A percentile compares a stretch with the other conserved stretches of the same genome.
Evolutionary conservation across 2,113 vertebrate species (phyloP).

Genomic region (Xenopus tropicalis): DNA sequence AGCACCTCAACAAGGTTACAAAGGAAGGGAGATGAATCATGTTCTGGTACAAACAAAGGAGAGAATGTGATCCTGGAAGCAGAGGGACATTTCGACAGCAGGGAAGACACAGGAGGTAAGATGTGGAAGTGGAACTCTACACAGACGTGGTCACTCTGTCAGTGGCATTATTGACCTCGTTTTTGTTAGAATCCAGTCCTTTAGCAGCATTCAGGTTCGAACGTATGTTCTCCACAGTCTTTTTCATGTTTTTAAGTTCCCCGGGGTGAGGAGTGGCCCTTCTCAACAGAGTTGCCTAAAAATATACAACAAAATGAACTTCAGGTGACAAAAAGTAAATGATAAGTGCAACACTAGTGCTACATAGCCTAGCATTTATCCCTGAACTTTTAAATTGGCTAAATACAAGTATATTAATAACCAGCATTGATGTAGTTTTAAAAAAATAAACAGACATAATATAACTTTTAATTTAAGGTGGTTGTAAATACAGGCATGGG

Average conservation of each 20-base stretch:
- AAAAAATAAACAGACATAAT: no score
- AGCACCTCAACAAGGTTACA: constrained; percentile 52
- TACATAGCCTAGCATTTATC: no score
- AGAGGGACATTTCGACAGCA: constrained; percentile 59
- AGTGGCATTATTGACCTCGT: constrained; percentile 93
- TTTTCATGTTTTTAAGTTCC: constrained; percentile 95
- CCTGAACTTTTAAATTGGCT: no score
- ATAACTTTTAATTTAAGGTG: no score
- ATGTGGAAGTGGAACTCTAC: constrained; percentile 76
- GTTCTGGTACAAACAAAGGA: constrained; percentile 56
- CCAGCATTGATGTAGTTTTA: no score
- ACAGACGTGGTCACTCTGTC: constrained; percentile 95
- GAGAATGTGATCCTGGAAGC: constrained; percentile 59
- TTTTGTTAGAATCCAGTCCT: constrained; percentile 98
- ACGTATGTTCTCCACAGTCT: constrained; percentile 89
- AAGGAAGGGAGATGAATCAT: constrained; percentile 56
- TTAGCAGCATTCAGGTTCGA: constrained; percentile 95
- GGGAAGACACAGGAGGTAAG: constrained; percentile 78
- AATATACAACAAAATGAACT: background rate
- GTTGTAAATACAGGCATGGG: no score
- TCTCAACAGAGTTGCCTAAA: constrained; percentile 80
- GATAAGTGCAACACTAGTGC: no score
- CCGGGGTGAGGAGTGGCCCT: constrained; percentile 94
- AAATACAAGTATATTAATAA: no score
- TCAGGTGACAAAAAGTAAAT: no score